Evolutionary conservation across 2,797 vertebrate genomes (phyloP).

Genomic region (Limosa lapponica): DNA sequence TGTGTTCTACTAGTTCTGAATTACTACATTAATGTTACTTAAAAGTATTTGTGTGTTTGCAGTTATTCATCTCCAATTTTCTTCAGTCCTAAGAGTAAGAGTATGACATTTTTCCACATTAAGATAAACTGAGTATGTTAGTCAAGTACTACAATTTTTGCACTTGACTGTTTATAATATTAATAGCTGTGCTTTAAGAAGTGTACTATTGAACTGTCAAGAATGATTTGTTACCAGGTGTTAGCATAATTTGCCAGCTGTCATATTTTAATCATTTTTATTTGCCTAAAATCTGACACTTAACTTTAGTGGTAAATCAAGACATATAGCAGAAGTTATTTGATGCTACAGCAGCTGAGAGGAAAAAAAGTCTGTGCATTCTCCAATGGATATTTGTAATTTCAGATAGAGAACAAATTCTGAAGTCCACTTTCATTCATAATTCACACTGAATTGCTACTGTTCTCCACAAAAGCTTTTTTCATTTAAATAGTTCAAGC

Average conservation of each 20-base stretch:
- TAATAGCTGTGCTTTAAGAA: conserved; percentile 78
- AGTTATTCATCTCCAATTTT: conserved; percentile 47
- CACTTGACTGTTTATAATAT: conserved; percentile 74
- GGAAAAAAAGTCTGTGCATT: neutral
- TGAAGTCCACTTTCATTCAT: conserved; percentile 28
- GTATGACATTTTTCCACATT: conserved; percentile 63
- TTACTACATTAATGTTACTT: neutral
- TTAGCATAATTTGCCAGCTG: conserved; percentile 80
- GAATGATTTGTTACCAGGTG: conserved; percentile 81
- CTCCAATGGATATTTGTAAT: conserved; percentile 3
- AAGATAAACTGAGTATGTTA: conserved; percentile 68
- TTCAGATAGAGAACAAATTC: neutral
- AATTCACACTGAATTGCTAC: neutral
- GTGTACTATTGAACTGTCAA: conserved; percentile 75
- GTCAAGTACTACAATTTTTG: conserved; percentile 53
- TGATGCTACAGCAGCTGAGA: conserved; percentile 32
- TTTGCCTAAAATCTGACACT: conserved; percentile 76
- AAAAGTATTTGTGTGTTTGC: conserved; percentile 31
- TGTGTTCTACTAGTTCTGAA: neutral
- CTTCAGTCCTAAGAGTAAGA: conserved; percentile 27
- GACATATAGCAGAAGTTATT: conserved; percentile 67
- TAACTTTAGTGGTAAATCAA: conserved; percentile 77
- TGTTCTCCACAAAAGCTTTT: neutral
- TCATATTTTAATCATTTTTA: conserved; percentile 81
- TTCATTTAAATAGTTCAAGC: neutral